Evolutionary conservation across 2,888 invertebrate species (phyloP), one percentile per base, ranked within the genome.

Genomic region (Nipponacmea schrenckii): DNA sequence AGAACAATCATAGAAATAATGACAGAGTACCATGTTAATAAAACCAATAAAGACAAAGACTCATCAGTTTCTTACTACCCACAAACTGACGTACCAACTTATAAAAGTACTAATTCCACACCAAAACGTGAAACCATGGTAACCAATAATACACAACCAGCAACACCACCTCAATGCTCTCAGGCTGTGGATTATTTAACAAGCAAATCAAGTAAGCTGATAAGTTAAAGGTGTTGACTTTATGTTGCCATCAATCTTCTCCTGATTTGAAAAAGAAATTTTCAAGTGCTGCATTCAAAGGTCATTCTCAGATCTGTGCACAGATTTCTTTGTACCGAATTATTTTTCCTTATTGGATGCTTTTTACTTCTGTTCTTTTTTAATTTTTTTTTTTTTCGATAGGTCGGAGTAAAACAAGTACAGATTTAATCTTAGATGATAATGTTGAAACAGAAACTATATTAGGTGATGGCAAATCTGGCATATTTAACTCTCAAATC

Each of bases 1-100:
- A 79, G 83, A 75, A 79, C 85, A 17, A 87, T 88, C 84, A 73
- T 88, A 46, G 88, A 88, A 81, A 80, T 87, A 8, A 84, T 88
- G 50, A 79, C 85, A 14, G 80, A 84, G 74, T 75, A 77, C 71
- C 56, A 56, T 56, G 14, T 56, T 56, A 24, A 24, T 24, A 8
- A 56, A 56, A 12, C 14, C 2, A 24, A 24, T 24, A 56, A 56
- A 20, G 56, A 56, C 10, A 24, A 56, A 24, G 20, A 20, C 24
- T 24, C 24, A 1, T 15, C 56, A 2, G 2, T 24, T 24, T 56
- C 56, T 20, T 56, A 56, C 24, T 56, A 24, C 24, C 56, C 56
- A 56, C 56, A 56, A 20, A 24, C 56, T 8, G 56, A 56, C 20
- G 20, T 56, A 24, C 56, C 56, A 24, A 56, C 20, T 24, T 24